Evolutionary conservation across 2,113 vertebrate genomes (phyloP), one percentile per base, ranked within the genome.

Genomic region (Mesocricetus auratus): DNA sequence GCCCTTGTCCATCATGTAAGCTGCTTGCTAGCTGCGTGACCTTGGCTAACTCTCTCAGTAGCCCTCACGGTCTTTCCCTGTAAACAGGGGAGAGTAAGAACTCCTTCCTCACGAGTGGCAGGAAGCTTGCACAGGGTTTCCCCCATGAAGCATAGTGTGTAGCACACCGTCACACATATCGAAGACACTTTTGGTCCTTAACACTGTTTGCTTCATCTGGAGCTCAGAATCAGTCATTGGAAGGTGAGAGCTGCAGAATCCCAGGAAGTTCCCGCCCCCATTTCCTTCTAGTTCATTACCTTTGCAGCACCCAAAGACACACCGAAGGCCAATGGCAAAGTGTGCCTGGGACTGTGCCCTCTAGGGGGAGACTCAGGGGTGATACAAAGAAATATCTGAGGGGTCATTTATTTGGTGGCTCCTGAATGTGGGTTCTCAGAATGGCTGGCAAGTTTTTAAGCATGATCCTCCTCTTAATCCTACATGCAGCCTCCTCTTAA

Each of bases 401-500:
- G 33, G 36, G 21, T 58, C 31, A 21, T 64, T 50, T 62, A 47
- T 77, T 12, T 13, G 66, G 45, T 1, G 6, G n/a, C 79, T 89
- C 68, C 19, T 79, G 45, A 45, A 86, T 75, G 31, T 62, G 47
- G 83, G 19, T 56, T 64, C 66, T 73, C 88, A 75, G 36, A 45
- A 0, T 10, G 50, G 21, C 42, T 81, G n/a, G 19, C 47, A 69
- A 60, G 17, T 50, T 60, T 53, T 60, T 39, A 60, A 87, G 78
- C 47, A 68, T 13, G 3, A 1, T 1, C 9, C 33, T 50, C 26
- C 19, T n/a, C n/a, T n/a, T n/a, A n/a, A n/a, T n/a, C n/a, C n/a
- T n/a, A n/a, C 4, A 1, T 50, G 36, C 58, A 16, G 1, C 10
- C 13, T 36, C 5, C 13, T 15, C 36, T 47, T 19, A 5, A 21